These are phyloP conservation scores for Drosophila lowei DNA, from an alignment of 1,140 invertebrate species.

Conservation along the genomic window DNA sequence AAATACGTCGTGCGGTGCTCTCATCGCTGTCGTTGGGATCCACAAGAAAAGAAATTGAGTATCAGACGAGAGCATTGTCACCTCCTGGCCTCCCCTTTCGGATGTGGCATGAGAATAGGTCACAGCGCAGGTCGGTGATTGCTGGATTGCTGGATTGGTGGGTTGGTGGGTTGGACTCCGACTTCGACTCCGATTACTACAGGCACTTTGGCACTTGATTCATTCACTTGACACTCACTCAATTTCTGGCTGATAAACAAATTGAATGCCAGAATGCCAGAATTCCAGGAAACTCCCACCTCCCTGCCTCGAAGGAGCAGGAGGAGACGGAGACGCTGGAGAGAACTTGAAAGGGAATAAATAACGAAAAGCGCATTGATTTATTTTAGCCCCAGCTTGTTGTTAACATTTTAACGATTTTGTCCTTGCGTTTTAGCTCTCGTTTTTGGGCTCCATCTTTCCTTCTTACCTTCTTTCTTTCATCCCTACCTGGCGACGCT, in stretches of 20 bases:
- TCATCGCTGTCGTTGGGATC: too few species aligned
- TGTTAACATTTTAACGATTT: slow-evolving; percentile 82
- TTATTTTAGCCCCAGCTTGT: slow-evolving; percentile 75
- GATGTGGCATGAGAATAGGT: too few species aligned
- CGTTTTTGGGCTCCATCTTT: slow-evolving; percentile 8
- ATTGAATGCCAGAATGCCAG: slow-evolving; percentile 68
- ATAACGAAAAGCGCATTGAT: slow-evolving; percentile 77
- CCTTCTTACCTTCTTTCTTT: slow-evolving; percentile 2
- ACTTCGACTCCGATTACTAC: slow-evolving; percentile 21
- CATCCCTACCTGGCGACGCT: neutral
- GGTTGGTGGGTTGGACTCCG: neutral
- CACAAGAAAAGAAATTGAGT: too few species aligned
- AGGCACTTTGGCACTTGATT: slow-evolving; percentile 60
- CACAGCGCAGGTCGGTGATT: too few species aligned
- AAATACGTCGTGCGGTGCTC: too few species aligned
- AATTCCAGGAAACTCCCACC: slow-evolving; percentile 16
- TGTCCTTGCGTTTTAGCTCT: slow-evolving; percentile 71
- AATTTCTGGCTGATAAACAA: slow-evolving; percentile 79
- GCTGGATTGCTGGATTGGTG: too few species aligned
- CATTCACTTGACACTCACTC: slow-evolving; percentile 76
- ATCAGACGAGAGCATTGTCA: too few species aligned
- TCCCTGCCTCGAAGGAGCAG: too few species aligned
- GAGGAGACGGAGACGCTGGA: slow-evolving; percentile 35
- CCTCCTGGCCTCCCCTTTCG: too few species aligned
- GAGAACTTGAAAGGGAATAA: slow-evolving; percentile 78